A percentile compares a stretch with the other conserved stretches of the same genome.
Evolutionary conservation across 1,140 invertebrate species (phyloP).

Genomic region (Ceratina calcarata): DNA sequence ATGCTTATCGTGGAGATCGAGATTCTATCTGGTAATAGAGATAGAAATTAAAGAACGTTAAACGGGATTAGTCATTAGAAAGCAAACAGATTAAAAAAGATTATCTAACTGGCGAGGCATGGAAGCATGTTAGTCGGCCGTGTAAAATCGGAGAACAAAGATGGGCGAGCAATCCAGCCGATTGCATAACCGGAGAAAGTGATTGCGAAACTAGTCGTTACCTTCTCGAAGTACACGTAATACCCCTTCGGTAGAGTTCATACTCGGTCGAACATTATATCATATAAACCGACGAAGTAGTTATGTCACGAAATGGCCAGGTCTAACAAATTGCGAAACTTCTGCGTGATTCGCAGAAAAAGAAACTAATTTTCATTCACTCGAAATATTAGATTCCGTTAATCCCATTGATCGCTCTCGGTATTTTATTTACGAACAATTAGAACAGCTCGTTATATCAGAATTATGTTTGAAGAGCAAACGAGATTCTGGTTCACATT

Average conservation of each 20-base stretch:
- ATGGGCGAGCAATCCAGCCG: conserved; percentile 72
- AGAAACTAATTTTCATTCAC: not conserved
- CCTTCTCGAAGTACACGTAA: conserved; percentile 25
- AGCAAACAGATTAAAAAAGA: not conserved
- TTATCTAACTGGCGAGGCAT: not conserved
- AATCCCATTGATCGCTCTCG: too few relatives aligned
- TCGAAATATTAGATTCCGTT: not conserved
- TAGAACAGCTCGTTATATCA: too few relatives aligned
- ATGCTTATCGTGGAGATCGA: too few relatives aligned
- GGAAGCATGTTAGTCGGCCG: conserved; percentile 30
- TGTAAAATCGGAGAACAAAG: conserved; percentile 64
- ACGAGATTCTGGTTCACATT: too few relatives aligned
- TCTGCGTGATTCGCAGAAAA: not conserved
- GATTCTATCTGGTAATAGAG: too few relatives aligned
- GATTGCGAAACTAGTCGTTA: conserved; percentile 69
- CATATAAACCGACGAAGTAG: conserved; percentile 39
- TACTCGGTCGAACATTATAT: conserved; percentile 35
- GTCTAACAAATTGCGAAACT: conserved; percentile 6
- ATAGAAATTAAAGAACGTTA: too few relatives aligned
- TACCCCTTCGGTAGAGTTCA: not conserved
- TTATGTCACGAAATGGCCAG: conserved; percentile 53
- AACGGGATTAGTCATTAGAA: not conserved
- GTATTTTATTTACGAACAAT: too few relatives aligned
- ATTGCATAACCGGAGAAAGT: conserved; percentile 77
- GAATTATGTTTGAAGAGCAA: too few relatives aligned